Evolutionary conservation across 2,113 vertebrate genomes (phyloP).

Genomic region (Orycteropus afer): DNA sequence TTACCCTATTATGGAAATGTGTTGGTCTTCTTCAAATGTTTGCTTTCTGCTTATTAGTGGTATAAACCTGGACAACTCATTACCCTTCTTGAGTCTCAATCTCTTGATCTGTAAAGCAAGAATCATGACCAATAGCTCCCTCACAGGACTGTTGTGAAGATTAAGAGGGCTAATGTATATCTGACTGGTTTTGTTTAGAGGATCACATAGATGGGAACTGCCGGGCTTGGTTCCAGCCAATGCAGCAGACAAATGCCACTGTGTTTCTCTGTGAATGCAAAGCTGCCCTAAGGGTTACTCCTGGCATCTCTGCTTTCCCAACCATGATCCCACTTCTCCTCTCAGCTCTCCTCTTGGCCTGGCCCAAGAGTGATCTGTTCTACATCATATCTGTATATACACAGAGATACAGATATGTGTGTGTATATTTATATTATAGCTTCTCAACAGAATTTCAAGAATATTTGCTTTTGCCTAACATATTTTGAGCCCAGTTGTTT

Average conservation of each 20-base stretch:
- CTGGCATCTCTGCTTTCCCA: neutral
- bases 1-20: neutral
- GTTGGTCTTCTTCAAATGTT: neutral
- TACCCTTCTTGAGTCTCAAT: conserved; percentile 5
- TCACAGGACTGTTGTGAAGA: neutral
- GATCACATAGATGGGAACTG: neutral
- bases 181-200: neutral
- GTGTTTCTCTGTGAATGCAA: neutral
- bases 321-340: neutral
- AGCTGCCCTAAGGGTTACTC: neutral
- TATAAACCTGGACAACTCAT: neutral
- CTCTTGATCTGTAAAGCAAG: neutral
- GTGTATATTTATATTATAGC: too few relatives aligned
- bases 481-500: neutral
- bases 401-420: too few relatives aligned
- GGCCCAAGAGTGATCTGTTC: neutral
- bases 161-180: neutral
- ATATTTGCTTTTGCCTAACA: neutral
- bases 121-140: neutral
- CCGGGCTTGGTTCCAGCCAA: neutral
- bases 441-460: neutral
- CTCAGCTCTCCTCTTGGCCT: neutral
- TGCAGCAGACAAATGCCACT: neutral
- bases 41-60: neutral
- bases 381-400: too few relatives aligned